Base-by-base conservation (phyloP, 2,797 vertebrate genomes). In the Poeciliopsis infans region DNA sequence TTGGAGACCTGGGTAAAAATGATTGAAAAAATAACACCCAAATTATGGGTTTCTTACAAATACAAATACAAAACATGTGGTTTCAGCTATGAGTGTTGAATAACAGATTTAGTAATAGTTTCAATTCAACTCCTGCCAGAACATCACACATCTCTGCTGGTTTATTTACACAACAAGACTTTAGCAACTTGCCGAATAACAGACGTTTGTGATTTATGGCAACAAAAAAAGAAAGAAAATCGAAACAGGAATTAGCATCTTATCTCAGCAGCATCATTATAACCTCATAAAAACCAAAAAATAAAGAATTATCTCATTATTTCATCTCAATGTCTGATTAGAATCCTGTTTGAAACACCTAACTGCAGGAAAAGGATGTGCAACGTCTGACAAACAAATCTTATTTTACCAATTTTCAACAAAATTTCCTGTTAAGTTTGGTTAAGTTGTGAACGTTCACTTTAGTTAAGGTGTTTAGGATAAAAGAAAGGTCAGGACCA, bases 1-100 rank as follows among this genome's bases (percentile, higher is more conserved):
- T 99, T 99, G 94, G 97, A 99, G 95, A 99, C 98, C 98, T 99
- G 92, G 41, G 2, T 33, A 18, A 43, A 45, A 12, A 78, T 64
- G 33, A 11, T 39, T 20, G 3, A 7, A 70, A 5, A 70, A 70
- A 28, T 15, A 45, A n/a, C 18, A 20, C 6, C 59, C 16, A 20
- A 18, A 36, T 68, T 41, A 36, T 66, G 10, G 33, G 39, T 66
- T 66, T 28, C 12, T 28, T 64, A 51, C 11, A 16, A 66, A 18
- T 66, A 23, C 18, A 20, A 39, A 36, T 23, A 41, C 20, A 41
- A 25, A 41, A 68, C 36, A 36, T 66, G 5, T 68, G 36, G 20
- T 12, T 11, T 8, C 59, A 61, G 59, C 59, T 33, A 7, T 33
- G n/a, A 61, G 59, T 33, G n/a, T 61, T 61, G 31, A 68, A 10